These are phyloP conservation scores for Lissocephala sabroskyi DNA, from an alignment of 2,888 invertebrate species.

Conservation along the genomic window DNA sequence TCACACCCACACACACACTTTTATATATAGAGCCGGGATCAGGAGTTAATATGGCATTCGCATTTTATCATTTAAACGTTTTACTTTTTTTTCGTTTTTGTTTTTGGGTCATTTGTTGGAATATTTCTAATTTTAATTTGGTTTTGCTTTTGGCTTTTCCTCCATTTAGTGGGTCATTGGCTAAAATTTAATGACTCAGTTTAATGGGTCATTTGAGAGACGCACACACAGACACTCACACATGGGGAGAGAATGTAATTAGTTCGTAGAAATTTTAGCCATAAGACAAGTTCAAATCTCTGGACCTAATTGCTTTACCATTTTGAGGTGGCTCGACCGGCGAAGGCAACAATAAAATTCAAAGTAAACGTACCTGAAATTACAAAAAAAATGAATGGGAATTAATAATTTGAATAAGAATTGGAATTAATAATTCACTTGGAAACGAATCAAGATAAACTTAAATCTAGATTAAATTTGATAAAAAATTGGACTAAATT, in stretches of 20 bases:
- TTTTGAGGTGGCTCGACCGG: too few relatives aligned
- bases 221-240: conserved; percentile 7
- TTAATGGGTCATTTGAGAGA: conserved; percentile 57
- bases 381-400: too few relatives aligned
- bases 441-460: too few relatives aligned
- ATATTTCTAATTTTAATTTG: conserved; percentile 28
- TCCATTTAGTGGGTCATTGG: conserved; percentile 45
- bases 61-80: too few relatives aligned
- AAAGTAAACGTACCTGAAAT: conserved; percentile 1
- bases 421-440: too few relatives aligned
- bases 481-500: too few relatives aligned
- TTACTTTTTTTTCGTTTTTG: conserved; percentile 5
- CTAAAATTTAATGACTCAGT: conserved; percentile 47
- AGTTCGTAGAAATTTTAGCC: conserved; percentile 3
- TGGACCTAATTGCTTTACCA: too few relatives aligned
- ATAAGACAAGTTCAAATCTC: too few relatives aligned
- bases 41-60: too few relatives aligned
- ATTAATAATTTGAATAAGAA: too few relatives aligned
- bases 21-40: not conserved
- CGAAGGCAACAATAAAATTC: conserved; percentile 13
- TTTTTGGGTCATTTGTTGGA: not conserved
- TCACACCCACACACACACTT: not conserved
- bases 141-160: conserved; percentile 13
- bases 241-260: conserved; percentile 26
- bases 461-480: too few relatives aligned